These are phyloP conservation scores for Drosophila birchii DNA, from an alignment of 2,888 invertebrate species.

Conservation along the genomic window DNA sequence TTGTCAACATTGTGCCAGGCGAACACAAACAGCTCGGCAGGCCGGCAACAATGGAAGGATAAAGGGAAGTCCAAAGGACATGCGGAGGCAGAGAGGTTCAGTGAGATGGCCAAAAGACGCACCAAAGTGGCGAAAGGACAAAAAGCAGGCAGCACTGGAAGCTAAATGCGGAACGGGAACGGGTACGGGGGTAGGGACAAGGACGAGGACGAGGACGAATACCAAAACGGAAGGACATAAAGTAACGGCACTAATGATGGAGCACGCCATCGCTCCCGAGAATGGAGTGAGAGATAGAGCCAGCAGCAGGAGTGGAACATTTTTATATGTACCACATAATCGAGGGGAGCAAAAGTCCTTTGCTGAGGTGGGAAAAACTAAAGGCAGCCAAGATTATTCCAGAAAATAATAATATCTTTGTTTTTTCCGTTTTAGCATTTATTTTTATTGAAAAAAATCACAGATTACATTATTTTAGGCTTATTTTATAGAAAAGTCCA, in stretches of 20 bases:
- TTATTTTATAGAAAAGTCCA: not conserved
- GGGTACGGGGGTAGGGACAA: not conserved
- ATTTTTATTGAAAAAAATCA: not conserved
- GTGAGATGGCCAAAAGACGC: constrained; percentile 53
- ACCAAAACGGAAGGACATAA: constrained; percentile 68
- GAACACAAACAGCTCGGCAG: constrained; percentile 35
- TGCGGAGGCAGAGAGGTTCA: constrained; percentile 27
- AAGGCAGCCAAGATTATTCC: not conserved
- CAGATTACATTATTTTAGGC: not conserved
- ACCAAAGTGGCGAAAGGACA: constrained; percentile 60
- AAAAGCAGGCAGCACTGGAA: constrained; percentile 12
- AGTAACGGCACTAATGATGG: constrained; percentile 75
- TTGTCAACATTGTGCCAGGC: constrained; percentile 73
- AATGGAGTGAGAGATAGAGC: not conserved
- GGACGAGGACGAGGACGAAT: constrained; percentile 30
- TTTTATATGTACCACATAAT: not conserved
- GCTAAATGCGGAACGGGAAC: not conserved
- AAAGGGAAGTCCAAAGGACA: constrained; percentile 2
- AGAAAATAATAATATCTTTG: not conserved
- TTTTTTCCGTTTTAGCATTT: not conserved
- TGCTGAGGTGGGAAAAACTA: not conserved
- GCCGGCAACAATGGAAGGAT: constrained; percentile 30
- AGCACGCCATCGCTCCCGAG: constrained; percentile 51
- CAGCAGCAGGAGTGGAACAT: not conserved
- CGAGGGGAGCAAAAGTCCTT: not conserved